Evolutionary conservation across 2,113 vertebrate genomes (phyloP), one percentile per base, ranked within the genome.

Genomic region (Gadus macrocephalus): DNA sequence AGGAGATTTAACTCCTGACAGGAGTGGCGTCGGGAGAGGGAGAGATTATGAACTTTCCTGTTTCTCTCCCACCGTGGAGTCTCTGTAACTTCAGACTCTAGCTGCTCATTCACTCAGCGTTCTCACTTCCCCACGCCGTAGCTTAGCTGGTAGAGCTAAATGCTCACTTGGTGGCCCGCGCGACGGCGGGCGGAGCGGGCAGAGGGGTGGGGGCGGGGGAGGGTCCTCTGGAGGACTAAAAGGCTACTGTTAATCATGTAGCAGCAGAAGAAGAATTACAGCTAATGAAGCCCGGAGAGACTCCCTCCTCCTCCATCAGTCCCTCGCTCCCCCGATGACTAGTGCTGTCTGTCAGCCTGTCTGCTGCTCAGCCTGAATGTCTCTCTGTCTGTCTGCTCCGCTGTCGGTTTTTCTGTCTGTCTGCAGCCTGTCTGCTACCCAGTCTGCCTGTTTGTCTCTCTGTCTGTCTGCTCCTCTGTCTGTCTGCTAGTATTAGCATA

Each of bases 161-260:
- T 89, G 89, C 89, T 91, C 88, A 90, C 83, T 89, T 88, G 80
- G 82, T 85, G 87, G 87, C 85, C 80, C 81, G 31, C 81, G 78
- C 55, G 81, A 75, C 64, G 71, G 79, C 65, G 69, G 76, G 79
- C 68, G 62, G 72, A 85, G 31, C 2, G 42, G 42, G 42, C 11
- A 9, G 42, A 49, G 42, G 42, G 42, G 42, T 49, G 42, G 42
- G 8, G 42, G 42, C 9, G 8, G 42, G 42, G 8, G 42, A 14
- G 42, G 42, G 42, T 86, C 74, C 86, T 93, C 95, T 92, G 94
- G 89, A 91, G 95, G 92, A 94, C 94, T 92, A 92, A 96, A 96
- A 95, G 95, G 93, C 94, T 93, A 96, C 93, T 97, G 95, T 96
- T 97, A 95, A 94, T 97, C 93, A 95, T 96, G 90, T 93, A 89